Evolutionary conservation across 2,888 invertebrate genomes (phyloP).

Genomic region (Himalopsyche japonica): DNA sequence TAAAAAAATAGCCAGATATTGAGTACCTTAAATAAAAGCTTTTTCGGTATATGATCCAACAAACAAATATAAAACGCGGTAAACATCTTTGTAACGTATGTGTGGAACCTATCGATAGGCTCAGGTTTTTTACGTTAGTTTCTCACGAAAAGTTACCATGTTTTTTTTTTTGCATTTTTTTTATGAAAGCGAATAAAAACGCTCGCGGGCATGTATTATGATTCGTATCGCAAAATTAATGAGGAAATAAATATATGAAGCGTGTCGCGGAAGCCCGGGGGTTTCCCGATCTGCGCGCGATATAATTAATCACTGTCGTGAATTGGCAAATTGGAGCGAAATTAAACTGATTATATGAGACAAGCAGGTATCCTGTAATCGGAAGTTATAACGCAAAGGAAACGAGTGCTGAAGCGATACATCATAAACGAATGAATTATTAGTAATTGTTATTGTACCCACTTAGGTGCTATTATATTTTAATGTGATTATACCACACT

Average conservation of each 20-base stretch:
- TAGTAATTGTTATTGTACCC: background rate
- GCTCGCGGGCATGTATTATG: background rate
- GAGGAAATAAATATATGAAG: background rate
- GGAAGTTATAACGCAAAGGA: conserved; percentile 7
- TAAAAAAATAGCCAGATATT: no score
- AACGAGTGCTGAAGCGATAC: conserved; percentile 17
- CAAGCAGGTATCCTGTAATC: conserved; percentile 26
- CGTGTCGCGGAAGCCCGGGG: background rate
- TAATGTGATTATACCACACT: no score
- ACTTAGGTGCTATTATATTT: no score
- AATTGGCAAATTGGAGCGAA: conserved; percentile 27
- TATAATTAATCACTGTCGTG: conserved; percentile 25
- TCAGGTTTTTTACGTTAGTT: background rate
- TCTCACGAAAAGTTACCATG: background rate
- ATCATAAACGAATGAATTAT: background rate
- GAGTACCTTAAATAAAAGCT: no score
- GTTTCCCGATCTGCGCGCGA: background rate
- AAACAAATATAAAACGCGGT: no score
- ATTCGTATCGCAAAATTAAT: background rate
- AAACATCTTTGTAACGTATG: no score
- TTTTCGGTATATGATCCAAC: no score
- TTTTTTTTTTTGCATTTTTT: background rate
- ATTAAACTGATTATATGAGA: conserved; percentile 25
- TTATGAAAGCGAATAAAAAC: background rate
- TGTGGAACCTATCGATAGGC: background rate